Evolutionary conservation across 2,888 invertebrate genomes (phyloP).

Genomic region (Anorthoa munda): DNA sequence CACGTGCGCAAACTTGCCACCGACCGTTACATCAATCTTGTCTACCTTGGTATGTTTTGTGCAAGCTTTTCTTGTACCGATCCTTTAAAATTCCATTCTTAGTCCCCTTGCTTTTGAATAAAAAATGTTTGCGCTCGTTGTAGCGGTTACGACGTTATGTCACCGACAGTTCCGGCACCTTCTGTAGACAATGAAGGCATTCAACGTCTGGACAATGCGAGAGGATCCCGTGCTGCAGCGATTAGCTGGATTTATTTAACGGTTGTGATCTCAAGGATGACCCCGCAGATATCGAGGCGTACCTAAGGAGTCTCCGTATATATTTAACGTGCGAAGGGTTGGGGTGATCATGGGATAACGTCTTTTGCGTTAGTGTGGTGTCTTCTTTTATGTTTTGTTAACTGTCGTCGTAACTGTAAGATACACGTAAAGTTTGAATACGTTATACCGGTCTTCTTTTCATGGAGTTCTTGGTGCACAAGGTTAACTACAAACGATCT

Average conservation of each 20-base stretch:
- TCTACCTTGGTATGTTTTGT: constrained; percentile 84
- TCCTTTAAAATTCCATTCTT: constrained; percentile 66
- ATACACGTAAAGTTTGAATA: constrained; percentile 49
- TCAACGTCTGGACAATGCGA: constrained; percentile 86
- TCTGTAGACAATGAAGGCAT: constrained; percentile 85
- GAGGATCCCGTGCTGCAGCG: constrained; percentile 78
- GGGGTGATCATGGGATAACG: constrained; percentile 59
- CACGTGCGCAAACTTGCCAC: constrained; percentile 87
- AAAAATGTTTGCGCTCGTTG: constrained; percentile 57
- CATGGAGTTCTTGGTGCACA: background rate
- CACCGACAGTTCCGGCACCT: constrained; percentile 64
- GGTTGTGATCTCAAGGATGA: constrained; percentile 77
- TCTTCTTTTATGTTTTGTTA: constrained; percentile 53
- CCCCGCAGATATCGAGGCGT: constrained; percentile 67
- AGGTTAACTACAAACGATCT: constrained; percentile 29
- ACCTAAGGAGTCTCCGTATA: constrained; percentile 55
- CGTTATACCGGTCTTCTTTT: constrained; percentile 33
- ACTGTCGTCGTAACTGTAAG: constrained; percentile 34
- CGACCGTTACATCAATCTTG: constrained; percentile 89
- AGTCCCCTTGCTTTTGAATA: constrained; percentile 61
- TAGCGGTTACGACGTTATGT: constrained; percentile 68
- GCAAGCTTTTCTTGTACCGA: constrained; percentile 75
- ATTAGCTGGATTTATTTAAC: constrained; percentile 88
- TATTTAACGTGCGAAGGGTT: constrained; percentile 67
- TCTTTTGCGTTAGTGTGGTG: constrained; percentile 59